These are phyloP conservation scores for Crioceris asparagi DNA, from an alignment of 2,888 invertebrate genomes.

Conservation along the genomic window DNA sequence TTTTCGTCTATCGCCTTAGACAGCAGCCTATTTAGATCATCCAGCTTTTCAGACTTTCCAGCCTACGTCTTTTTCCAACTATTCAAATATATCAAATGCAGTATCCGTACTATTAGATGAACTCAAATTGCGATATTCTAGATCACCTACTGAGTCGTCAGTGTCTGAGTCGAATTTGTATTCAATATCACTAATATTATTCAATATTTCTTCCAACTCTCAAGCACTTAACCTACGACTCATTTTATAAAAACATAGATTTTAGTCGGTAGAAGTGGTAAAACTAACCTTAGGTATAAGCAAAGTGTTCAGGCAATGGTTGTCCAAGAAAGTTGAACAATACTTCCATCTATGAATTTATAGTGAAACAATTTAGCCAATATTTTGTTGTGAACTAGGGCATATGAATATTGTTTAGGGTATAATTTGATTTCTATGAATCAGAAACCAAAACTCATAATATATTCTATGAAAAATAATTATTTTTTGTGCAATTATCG, in stretches of 20 bases:
- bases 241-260: background rate
- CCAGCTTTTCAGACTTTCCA: slow-evolving; percentile 1
- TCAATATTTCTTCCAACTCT: background rate
- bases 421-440: too few relatives aligned
- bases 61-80: background rate
- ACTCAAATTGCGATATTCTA: background rate
- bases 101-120: background rate
- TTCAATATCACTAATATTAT: background rate
- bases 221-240: background rate
- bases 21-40: too few relatives aligned
- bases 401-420: too few relatives aligned
- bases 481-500: too few relatives aligned
- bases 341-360: too few relatives aligned
- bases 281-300: too few relatives aligned
- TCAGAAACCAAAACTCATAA: too few relatives aligned
- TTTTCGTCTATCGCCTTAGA: slow-evolving; percentile 1
- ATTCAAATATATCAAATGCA: background rate
- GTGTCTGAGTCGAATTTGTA: background rate
- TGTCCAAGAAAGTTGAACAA: background rate
- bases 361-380: background rate
- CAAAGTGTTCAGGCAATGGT: background rate
- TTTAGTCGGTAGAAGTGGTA: background rate
- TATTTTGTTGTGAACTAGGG: background rate
- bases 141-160: background rate
- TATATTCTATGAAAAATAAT: too few relatives aligned